These are phyloP conservation scores for Isaurus tuberculatus DNA, from an alignment of 92 coral and sea anemone species.

Conservation along the genomic window DNA sequence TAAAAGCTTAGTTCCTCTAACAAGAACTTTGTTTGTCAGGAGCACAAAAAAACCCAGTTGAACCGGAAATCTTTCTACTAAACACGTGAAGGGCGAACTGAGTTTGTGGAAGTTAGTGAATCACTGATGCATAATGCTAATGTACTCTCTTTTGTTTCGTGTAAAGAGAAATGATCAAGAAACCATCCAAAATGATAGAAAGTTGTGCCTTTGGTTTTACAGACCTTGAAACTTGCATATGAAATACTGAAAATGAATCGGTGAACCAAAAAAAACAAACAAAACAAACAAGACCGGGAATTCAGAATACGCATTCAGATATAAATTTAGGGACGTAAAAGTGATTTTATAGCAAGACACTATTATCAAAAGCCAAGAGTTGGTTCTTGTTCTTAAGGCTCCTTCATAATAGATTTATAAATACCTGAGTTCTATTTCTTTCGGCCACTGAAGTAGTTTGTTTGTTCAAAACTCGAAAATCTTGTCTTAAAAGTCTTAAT, in stretches of 20 bases:
- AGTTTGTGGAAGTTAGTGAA: not conserved
- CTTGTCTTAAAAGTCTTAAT: constrained; percentile 17
- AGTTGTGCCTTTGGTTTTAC: not conserved
- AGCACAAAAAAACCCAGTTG: not conserved
- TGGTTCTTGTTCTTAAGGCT: not conserved
- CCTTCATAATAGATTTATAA: not conserved
- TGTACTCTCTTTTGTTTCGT: not conserved
- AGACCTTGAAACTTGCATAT: no score
- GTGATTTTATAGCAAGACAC: not conserved
- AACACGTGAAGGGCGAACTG: constrained; percentile 15
- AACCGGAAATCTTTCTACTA: constrained; percentile 21
- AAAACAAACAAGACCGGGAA: not conserved
- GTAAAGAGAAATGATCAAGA: not conserved
- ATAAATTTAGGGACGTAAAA: not conserved
- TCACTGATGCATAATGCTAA: not conserved
- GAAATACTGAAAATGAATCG: no score
- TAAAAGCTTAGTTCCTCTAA: not conserved
- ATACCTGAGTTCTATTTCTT: not conserved
- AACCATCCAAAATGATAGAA: not conserved
- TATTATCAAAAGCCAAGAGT: no score
- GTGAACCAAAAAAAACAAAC: no score
- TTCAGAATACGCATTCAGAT: not conserved
- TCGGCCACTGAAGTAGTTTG: constrained; percentile 24
- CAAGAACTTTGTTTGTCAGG: not conserved
- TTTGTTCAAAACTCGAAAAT: not conserved